These are phyloP conservation scores for Mastomys natalensis DNA, from an alignment of 2,113 vertebrate genomes.

Conservation along the genomic window DNA sequence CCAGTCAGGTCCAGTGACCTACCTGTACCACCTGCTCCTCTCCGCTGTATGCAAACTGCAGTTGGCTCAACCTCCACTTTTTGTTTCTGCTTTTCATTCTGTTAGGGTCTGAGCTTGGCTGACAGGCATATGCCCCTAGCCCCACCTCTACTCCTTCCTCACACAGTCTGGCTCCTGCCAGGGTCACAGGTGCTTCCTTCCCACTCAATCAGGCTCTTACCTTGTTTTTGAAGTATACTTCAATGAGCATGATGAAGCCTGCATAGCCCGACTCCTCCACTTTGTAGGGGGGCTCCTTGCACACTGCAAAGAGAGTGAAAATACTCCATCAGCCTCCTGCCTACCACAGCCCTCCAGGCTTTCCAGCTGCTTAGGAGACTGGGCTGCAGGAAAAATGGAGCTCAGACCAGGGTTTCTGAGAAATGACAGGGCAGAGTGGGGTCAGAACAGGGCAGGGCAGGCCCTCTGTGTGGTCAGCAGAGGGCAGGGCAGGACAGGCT, in stretches of 20 bases:
- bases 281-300: conserved; percentile 99
- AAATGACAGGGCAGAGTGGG: background rate
- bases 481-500: background rate
- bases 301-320: conserved; percentile 90
- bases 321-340: background rate
- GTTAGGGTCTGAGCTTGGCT: background rate
- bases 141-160: no score
- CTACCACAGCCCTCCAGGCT: background rate
- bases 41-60: background rate
- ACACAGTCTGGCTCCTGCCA: background rate
- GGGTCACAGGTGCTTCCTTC: background rate
- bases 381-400: background rate
- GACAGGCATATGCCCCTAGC: background rate
- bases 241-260: conserved; percentile 99
- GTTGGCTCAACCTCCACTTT: no score
- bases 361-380: background rate
- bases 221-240: conserved; percentile 99
- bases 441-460: background rate
- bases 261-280: conserved; percentile 99
- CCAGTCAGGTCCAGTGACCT: no score
- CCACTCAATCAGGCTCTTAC: conserved; percentile 78
- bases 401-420: background rate
- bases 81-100: background rate
- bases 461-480: background rate
- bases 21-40: background rate